Percentiles rank a stretch among this genome's conserved stretches.
Evolutionary conservation across 2,113 vertebrate genomes (phyloP).

Genomic region (Sus scrofa): T2T-Sscrofa CM000822.6:78841001-78841500

Average conservation of each 20-base stretch:
- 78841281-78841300: accelerated
- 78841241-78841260: background rate
- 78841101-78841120: background rate
- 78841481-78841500: background rate
- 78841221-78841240: background rate
- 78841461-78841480: background rate
- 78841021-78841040: background rate
- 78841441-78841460: background rate
- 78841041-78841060: background rate
- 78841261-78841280: background rate
- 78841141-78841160: background rate
- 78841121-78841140: background rate
- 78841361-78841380: background rate
- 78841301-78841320: accelerated
- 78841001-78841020: background rate
- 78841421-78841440: background rate
- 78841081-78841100: background rate
- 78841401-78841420: background rate
- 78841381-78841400: background rate
- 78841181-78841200: background rate
- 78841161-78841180: background rate
- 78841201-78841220: background rate
- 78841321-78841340: background rate
- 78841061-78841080: background rate
- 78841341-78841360: background rate